phyloP scores from a whole-genome alignment of 2,113 vertebrate genomes.

The Lophura nycthemera region DNA sequence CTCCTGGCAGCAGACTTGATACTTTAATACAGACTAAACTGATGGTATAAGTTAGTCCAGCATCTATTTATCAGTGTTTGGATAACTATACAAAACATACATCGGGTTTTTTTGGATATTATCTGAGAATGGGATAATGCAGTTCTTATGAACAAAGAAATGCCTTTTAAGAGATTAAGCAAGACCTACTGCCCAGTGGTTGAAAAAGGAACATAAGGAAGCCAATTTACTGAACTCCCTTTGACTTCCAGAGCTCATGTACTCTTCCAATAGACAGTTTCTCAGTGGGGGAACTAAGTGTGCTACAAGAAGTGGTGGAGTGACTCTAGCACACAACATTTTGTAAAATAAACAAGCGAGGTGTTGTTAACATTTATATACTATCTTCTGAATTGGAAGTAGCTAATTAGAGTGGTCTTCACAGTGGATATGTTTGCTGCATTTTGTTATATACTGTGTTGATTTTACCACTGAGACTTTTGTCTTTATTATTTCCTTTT shows the following conservation, averaged over 20 bases:
- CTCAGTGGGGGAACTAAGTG: too few relatives aligned
- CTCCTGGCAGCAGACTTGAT: background rate
- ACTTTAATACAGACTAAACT: background rate
- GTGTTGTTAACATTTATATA: background rate
- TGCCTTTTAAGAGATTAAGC: background rate
- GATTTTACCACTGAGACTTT: background rate
- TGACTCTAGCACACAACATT: background rate
- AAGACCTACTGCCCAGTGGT: background rate
- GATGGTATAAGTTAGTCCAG: background rate
- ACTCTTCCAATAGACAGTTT: background rate
- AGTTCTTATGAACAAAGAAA: background rate
- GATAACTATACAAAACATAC: background rate
- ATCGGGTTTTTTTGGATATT: background rate
- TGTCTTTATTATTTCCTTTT: background rate
- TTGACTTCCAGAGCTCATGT: background rate
- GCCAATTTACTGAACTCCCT: background rate
- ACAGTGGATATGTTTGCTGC: background rate
- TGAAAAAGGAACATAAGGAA: background rate
- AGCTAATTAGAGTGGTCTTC: background rate
- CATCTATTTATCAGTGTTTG: background rate
- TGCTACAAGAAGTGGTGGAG: background rate
- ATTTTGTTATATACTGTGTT: background rate
- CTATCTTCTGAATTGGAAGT: background rate
- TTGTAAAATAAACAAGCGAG: background rate
- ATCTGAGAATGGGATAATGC: background rate